A percentile compares a stretch with the other conserved stretches of the same genome.
phyloP scores from a whole-genome alignment of 1,140 invertebrate species.

The Drosophila subpulchrella region DNA sequence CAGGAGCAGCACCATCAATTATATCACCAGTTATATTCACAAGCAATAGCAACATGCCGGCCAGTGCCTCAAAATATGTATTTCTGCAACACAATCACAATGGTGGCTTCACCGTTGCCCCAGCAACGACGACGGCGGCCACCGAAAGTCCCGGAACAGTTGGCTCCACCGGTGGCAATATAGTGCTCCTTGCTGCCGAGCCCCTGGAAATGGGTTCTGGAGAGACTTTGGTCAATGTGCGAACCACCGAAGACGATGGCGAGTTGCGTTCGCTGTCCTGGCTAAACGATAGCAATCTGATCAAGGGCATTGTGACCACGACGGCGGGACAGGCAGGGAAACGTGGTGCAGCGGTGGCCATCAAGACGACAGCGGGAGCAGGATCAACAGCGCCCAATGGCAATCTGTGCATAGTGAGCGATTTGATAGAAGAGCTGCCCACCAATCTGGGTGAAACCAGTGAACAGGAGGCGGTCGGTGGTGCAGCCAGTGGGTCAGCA shows the following conservation, averaged over 20 bases:
- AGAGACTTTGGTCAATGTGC: constrained; percentile 41
- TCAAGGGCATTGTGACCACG: constrained; percentile 88
- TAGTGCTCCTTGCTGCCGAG: constrained; percentile 77
- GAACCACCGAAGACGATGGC: constrained; percentile 87
- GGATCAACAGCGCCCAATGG: constrained; percentile 7
- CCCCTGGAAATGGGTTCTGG: constrained; percentile 61
- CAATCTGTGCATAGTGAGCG: constrained; percentile 66
- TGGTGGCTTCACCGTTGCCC: constrained; percentile 58
- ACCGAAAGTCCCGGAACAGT: constrained; percentile 11
- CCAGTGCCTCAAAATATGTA: constrained; percentile 77
- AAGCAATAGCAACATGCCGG: constrained; percentile 37
- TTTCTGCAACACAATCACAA: constrained; percentile 72
- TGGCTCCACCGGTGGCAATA: constrained; percentile 58
- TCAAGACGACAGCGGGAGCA: constrained; percentile 21
- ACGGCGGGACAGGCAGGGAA: constrained; percentile 14
- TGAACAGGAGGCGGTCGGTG: constrained; percentile 4
- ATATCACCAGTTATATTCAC: constrained; percentile 17
- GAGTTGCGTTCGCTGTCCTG: constrained; percentile 95
- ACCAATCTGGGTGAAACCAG: constrained; percentile 26
- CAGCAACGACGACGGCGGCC: constrained; percentile 18
- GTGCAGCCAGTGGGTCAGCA: constrained; percentile 1
- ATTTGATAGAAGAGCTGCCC: constrained; percentile 69
- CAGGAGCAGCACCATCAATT: constrained; percentile 8
- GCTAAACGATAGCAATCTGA: constrained; percentile 95
- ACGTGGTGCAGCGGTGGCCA: constrained; percentile 28